A percentile compares a stretch with the other conserved stretches of the same genome.
Conservation (phyloP, 2,113 vertebrate species). For the Narcine bancroftii region DNA sequence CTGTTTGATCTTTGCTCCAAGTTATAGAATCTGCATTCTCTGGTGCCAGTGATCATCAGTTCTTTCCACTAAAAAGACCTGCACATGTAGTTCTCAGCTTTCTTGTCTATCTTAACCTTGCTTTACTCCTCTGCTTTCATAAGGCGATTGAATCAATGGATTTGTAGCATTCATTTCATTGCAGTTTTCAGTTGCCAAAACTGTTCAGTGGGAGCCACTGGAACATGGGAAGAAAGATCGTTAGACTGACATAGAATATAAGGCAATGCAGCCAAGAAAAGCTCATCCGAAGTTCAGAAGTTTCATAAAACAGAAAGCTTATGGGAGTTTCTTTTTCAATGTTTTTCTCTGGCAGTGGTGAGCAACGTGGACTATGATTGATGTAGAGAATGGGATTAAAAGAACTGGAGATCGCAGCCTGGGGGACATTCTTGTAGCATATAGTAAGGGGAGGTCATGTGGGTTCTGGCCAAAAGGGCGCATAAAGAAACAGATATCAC, state of each 20-base stretch:
- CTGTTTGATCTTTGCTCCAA: too few species aligned
- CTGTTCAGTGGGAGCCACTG: not conserved
- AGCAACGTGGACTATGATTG: not conserved
- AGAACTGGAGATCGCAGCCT: conserved; percentile 22
- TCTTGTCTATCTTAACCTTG: not conserved
- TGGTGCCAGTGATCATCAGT: too few species aligned
- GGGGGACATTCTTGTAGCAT: conserved; percentile 24
- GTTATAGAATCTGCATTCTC: too few species aligned
- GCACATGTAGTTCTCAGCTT: too few species aligned
- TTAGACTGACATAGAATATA: not conserved
- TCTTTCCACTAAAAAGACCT: too few species aligned
- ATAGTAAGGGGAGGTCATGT: conserved; percentile 14
- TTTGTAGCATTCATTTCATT: not conserved
- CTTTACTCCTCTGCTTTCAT: not conserved
- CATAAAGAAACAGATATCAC: conserved; percentile 4
- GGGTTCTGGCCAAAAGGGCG: conserved; percentile 7
- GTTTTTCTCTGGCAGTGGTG: conserved; percentile 9
- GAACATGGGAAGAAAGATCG: not conserved
- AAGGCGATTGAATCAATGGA: not conserved
- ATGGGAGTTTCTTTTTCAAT: not conserved
- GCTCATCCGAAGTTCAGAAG: not conserved
- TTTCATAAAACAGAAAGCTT: conserved; percentile 24
- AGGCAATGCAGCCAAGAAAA: not conserved
- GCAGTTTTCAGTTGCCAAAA: too few species aligned
- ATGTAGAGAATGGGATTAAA: conserved; percentile 14